Evolutionary conservation across 2,113 vertebrate species (phyloP).

Genomic region (Cepphus grylle): DNA sequence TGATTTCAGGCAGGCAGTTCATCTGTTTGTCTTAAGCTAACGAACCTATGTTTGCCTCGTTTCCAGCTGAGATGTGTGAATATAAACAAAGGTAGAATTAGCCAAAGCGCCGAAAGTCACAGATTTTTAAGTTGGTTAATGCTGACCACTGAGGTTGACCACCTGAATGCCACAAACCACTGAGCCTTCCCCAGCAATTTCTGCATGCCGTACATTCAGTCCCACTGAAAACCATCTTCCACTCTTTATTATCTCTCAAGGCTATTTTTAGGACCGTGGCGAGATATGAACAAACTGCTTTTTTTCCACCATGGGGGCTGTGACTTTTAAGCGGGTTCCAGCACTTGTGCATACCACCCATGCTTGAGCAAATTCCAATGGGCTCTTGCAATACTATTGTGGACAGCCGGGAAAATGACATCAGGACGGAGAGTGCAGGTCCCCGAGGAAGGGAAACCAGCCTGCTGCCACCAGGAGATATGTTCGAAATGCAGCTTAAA

Average conservation of each 20-base stretch:
- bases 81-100: neutral
- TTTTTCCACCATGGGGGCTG: neutral
- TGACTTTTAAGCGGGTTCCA: neutral
- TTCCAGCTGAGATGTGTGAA: neutral
- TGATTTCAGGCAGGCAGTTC: neutral
- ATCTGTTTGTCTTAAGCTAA: neutral
- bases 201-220: conserved; percentile 45
- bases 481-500: neutral
- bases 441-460: neutral
- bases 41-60: neutral
- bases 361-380: conserved; percentile 13
- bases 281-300: conserved; percentile 37
- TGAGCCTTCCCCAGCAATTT: neutral
- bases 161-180: neutral
- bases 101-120: neutral
- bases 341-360: neutral
- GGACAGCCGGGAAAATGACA: neutral
- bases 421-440: neutral
- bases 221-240: conserved; percentile 24
- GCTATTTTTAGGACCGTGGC: conserved; percentile 41
- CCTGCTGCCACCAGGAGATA: neutral
- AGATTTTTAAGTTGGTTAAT: neutral
- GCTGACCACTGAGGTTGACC: neutral
- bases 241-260: conserved; percentile 36
- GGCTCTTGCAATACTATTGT: neutral